Evolutionary conservation across 2,888 invertebrate genomes (phyloP), one percentile per base, ranked within the genome.

Genomic region (Theretra japonica): DNA sequence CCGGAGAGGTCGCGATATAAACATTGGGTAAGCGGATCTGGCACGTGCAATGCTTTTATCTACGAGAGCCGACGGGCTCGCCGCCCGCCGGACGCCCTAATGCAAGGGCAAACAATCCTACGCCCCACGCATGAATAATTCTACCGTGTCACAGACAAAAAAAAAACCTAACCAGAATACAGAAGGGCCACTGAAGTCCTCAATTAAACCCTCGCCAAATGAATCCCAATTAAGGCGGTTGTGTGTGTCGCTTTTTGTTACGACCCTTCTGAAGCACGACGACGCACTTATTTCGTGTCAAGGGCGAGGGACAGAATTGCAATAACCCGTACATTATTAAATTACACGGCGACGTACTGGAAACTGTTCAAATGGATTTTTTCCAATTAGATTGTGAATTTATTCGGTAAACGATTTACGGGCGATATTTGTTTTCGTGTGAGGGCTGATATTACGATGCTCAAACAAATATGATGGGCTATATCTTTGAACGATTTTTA

Each of bases 1-100:
- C 72, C 60, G 59, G 50, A 65, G 71, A 73, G 69, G 79, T 88
- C 90, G 90, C 89, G 89, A 90, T 89, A 89, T 91, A 89, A 90
- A 89, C 86, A 88, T 87, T 85, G 85, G 88, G 88, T 89, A 89
- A 90, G 90, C 90, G 88, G 90, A 88, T 89, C 86, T 84, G 87
- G 89, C 92, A 92, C 92, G 93, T 91, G 93, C 91, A 89, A 82
- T 88, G 91, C 91, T 92, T 92, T 90, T 91, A 89, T 92, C 89
- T 88, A 85, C 83, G 87, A 86, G 81, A 77, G 83, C 77, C 81
- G 80, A 77, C 78, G 82, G 80, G 82, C 73, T 77, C 72, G 72
- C 72, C 70, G 82, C 78, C 81, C 75, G 77, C 80, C 81, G 53
- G 48, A 41, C 83, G 77, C 89, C 88, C 88, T 88, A 89, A 87